These are phyloP conservation scores for Tachina lurida DNA, from an alignment of 2,888 invertebrate genomes.

Conservation along the genomic window DNA sequence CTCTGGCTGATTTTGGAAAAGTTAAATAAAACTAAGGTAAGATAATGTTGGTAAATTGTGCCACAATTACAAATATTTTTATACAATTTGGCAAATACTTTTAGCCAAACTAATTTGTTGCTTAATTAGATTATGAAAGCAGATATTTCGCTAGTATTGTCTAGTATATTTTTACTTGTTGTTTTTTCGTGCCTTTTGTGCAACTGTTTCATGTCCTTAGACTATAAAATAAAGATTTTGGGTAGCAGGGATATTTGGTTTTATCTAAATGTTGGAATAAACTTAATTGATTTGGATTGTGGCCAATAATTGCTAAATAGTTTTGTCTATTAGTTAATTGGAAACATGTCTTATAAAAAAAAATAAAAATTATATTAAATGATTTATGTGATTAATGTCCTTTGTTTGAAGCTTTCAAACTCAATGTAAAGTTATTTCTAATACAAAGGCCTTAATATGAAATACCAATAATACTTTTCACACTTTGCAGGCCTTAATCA, in stretches of 20 bases:
- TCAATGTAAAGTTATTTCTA: too few species aligned
- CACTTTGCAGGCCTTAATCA: too few species aligned
- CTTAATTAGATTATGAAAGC: constrained; percentile 27
- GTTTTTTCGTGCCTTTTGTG: background rate
- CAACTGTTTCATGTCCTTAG: background rate
- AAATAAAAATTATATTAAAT: too few species aligned
- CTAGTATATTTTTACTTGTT: constrained; percentile 1
- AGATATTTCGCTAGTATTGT: background rate
- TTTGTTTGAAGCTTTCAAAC: too few species aligned
- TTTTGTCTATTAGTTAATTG: constrained; percentile 1
- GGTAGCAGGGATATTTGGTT: background rate
- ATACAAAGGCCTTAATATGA: too few species aligned
- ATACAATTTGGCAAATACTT: background rate
- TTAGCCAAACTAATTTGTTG: constrained; percentile 6
- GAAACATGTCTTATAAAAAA: background rate
- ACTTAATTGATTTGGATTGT: constrained; percentile 8
- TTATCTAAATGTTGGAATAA: background rate
- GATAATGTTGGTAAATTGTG: background rate
- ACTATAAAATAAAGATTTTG: background rate
- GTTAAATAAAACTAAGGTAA: constrained; percentile 15
- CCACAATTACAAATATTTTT: background rate
- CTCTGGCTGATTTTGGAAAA: background rate
- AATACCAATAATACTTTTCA: too few species aligned
- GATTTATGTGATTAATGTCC: too few species aligned
- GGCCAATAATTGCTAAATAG: background rate